Percentiles rank a stretch among this genome's conserved stretches.
These are phyloP conservation scores for Habroteleia sp. DNA, from an alignment of 2,888 invertebrate species.

Conservation along the genomic window DNA sequence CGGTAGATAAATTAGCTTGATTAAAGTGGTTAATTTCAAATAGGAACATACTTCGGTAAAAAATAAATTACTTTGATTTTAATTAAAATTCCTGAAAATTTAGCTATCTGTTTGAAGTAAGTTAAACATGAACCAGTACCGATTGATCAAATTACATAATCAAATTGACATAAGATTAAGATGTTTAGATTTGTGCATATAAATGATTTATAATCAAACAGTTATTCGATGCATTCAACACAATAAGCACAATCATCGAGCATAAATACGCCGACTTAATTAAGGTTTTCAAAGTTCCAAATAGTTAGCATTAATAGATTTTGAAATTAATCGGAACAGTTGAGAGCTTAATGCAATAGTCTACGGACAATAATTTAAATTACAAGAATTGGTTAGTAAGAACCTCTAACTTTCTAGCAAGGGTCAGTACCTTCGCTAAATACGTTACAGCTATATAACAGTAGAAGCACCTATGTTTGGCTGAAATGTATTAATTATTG, in stretches of 20 bases:
- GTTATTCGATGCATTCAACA: no score
- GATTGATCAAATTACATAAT: no score
- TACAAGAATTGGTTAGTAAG: slow-evolving; percentile 45
- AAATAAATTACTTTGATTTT: no score
- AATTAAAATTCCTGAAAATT: no score
- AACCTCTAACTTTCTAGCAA: slow-evolving; percentile 27
- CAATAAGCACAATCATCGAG: no score
- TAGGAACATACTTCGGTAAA: no score
- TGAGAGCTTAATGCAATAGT: slow-evolving; percentile 43
- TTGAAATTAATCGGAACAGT: slow-evolving; percentile 46
- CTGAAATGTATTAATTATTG: slow-evolving; percentile 44
- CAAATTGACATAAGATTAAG: no score
- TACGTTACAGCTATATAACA: slow-evolving; percentile 30
- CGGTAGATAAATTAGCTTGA: slow-evolving; percentile 14
- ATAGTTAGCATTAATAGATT: slow-evolving; percentile 45
- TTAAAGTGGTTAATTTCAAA: slow-evolving; percentile 4
- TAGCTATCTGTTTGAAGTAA: no score
- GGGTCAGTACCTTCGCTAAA: slow-evolving; percentile 42
- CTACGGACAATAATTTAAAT: slow-evolving; percentile 36
- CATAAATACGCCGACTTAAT: no score
- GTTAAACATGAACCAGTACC: no score
- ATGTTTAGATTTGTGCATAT: no score
- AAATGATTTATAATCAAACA: no score
- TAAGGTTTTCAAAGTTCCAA: slow-evolving; percentile 35
- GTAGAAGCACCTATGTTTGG: slow-evolving; percentile 10